Conservation (phyloP, 2,888 invertebrate genomes). For the Adelphocoris suturalis region DNA sequence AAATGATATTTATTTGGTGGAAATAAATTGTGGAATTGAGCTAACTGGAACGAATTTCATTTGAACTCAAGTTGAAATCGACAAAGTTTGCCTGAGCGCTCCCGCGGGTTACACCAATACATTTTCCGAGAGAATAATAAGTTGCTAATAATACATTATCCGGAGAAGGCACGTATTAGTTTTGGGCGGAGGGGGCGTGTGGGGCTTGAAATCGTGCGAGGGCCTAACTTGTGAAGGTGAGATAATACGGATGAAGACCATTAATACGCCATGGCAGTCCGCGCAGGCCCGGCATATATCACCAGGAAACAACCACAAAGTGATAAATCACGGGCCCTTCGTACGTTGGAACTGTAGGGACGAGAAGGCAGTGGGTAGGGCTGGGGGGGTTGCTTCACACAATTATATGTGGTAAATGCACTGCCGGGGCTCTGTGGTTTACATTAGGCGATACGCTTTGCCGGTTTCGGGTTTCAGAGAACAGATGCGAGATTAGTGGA, state of each 20-base stretch:
- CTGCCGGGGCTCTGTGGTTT: constrained; percentile 59
- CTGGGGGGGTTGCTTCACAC: constrained; percentile 43
- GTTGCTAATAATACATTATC: constrained; percentile 46
- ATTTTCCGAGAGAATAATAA: constrained; percentile 36
- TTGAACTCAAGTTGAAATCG: neutral
- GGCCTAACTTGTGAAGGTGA: constrained; percentile 58
- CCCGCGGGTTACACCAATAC: neutral
- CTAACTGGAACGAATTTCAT: too few species aligned
- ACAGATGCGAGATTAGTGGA: constrained; percentile 60
- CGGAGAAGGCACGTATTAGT: constrained; percentile 60
- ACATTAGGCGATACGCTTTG: constrained; percentile 68
- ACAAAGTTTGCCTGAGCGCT: neutral
- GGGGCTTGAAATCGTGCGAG: constrained; percentile 7
- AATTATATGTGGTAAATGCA: constrained; percentile 68
- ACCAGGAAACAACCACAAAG: constrained; percentile 66
- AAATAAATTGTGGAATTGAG: too few species aligned
- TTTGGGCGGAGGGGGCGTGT: constrained; percentile 41
- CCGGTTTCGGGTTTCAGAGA: constrained; percentile 41
- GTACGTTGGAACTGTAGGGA: constrained; percentile 50
- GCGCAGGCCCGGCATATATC: constrained; percentile 53
- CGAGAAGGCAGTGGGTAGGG: neutral
- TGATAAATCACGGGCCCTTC: constrained; percentile 57
- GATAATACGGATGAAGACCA: constrained; percentile 69
- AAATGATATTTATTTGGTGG: too few species aligned
- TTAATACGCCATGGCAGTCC: constrained; percentile 63